These are phyloP conservation scores for Vipera latastei DNA, from an alignment of 2,797 vertebrate species.

Conservation along the genomic window DNA sequence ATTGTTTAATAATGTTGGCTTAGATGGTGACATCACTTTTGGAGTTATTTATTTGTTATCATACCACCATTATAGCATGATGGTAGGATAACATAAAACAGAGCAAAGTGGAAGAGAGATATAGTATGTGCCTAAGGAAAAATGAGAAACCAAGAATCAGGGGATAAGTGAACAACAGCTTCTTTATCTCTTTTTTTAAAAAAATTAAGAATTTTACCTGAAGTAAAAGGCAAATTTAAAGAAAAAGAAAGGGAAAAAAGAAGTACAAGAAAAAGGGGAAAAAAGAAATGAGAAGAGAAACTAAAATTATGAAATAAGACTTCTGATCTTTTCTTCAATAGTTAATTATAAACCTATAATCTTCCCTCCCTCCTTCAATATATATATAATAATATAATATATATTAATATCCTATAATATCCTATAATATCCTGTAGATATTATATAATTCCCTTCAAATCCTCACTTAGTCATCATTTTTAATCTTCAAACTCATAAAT, in stretches of 20 bases:
- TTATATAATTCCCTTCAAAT: neutral
- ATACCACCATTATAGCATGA: constrained; percentile 25
- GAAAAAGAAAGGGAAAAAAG: neutral
- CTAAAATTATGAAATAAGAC: neutral
- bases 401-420: too few species aligned
- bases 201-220: neutral
- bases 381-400: too few species aligned
- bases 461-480: neutral
- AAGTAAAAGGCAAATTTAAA: neutral
- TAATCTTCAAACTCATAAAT: neutral
- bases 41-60: constrained; percentile 52
- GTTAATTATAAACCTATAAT: neutral
- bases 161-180: neutral
- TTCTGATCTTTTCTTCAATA: neutral
- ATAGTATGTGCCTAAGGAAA: neutral
- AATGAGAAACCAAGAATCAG: neutral
- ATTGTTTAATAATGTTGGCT: constrained; percentile 69
- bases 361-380: neutral
- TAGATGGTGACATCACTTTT: constrained; percentile 61
- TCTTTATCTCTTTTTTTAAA: neutral
- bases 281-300: neutral
- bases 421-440: neutral
- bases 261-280: neutral
- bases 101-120: neutral
- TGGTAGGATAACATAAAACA: neutral